These are phyloP conservation scores for Catalaphyllia jardinei DNA, from an alignment of 64 coral and sea anemone genomes.

Conservation along the genomic window DNA sequence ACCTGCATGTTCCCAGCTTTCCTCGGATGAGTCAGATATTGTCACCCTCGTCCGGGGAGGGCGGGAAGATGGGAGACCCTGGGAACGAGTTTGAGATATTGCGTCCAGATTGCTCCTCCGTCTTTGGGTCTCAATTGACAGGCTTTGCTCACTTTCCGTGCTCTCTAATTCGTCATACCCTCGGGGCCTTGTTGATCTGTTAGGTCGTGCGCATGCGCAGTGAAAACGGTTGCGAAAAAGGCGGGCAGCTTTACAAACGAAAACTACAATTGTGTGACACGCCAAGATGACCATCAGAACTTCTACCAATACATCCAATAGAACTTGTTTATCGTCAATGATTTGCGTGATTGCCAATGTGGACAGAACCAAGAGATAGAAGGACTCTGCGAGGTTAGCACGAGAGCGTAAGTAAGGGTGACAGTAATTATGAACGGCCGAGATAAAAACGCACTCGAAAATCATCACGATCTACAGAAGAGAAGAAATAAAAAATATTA, in stretches of 20 bases:
- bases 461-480: slow-evolving; percentile 47
- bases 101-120: slow-evolving; percentile 34
- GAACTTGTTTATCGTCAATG: background rate
- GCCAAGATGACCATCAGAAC: slow-evolving; percentile 27
- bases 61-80: too few species aligned
- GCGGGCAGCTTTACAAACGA: slow-evolving; percentile 6
- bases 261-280: slow-evolving; percentile 34
- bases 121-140: background rate
- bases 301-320: background rate
- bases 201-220: background rate
- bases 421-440: slow-evolving; percentile 58
- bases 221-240: slow-evolving; percentile 43
- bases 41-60: too few species aligned
- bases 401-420: slow-evolving; percentile 42
- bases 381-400: slow-evolving; percentile 42
- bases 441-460: slow-evolving; percentile 46
- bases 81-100: background rate
- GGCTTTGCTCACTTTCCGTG: background rate
- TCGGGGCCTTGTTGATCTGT: background rate
- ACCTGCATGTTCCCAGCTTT: too few species aligned
- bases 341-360: slow-evolving; percentile 46
- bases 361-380: slow-evolving; percentile 51
- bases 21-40: too few species aligned
- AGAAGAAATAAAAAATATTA: background rate
- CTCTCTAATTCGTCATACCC: slow-evolving; percentile 37